Base-by-base conservation (phyloP, 2,797 vertebrate genomes). In the Simalia tracyae region DNA sequence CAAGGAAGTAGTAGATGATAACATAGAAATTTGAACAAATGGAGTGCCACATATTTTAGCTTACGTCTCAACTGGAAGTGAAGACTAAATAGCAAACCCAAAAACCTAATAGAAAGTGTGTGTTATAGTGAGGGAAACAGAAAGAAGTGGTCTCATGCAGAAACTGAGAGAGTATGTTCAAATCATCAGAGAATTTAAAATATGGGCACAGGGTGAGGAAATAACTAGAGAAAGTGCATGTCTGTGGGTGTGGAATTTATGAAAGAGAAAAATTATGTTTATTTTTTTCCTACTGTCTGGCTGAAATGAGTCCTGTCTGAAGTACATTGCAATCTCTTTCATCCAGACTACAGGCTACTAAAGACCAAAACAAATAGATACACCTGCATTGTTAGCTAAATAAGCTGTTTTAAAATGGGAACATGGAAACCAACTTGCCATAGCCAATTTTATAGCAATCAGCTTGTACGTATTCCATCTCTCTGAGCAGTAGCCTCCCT, bases 281-380 rank as follows among this genome's bases (percentile, higher is more conserved):
- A 12, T 31, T 59, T 54, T 3, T 19, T 1, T 4, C 26, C 59
- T 0, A 17, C 64, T 63, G 17, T 56, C 46, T 26, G n/a, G 87
- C 72, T 26, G 57, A 59, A 63, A 12, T 22, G 46, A 89, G 61
- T 63, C 31, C 31, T 50, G 19, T 31, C 28, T 24, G 87, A 89
- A 26, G 28, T 11, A 9, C n/a, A 36, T 9, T 28, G 31, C 26
- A 11, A 28, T 4, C 57, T 85, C 42, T 72, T 85, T 92, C 63
- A 1, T 14, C 24, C 11, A 42, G 22, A 31, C 2, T 59, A 17
- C 6, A n/a, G n/a, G 84, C 56, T 60, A 88, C 72, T 9, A 2
- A 57, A n/a, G 76, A 19, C 26, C 76, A 89, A 56, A 86, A 86
- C 88, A 86, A 89, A 92, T 72, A 76, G n/a, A 24, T 50, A 72